Percentiles rank a stretch among this genome's conserved stretches.
These are phyloP conservation scores for Gadopsis marmoratus DNA, from an alignment of 2,797 vertebrate genomes.

Conservation along the genomic window DNA sequence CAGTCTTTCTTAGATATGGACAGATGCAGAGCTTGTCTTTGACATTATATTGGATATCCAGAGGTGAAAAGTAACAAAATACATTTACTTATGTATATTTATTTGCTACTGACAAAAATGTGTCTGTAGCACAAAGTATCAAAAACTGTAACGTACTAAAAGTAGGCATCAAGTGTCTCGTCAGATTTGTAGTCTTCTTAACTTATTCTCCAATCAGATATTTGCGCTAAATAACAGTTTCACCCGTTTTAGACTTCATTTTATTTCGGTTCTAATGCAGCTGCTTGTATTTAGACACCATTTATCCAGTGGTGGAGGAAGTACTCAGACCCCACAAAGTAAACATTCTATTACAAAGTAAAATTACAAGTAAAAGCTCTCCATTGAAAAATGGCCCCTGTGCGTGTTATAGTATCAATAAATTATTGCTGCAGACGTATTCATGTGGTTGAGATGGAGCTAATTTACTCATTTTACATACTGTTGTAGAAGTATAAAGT, in stretches of 20 bases:
- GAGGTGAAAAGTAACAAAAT: neutral
- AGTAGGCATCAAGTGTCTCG: neutral
- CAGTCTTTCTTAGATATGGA: slow-evolving; percentile 13
- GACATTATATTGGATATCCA: neutral
- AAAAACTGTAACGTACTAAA: neutral
- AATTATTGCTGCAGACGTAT: neutral
- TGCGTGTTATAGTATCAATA: neutral
- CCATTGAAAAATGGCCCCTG: neutral
- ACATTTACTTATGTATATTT: neutral
- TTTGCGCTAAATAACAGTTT: neutral
- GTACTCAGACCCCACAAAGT: neutral
- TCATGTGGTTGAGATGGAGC: neutral
- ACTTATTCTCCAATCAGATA: neutral
- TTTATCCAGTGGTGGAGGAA: neutral
- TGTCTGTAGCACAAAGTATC: neutral
- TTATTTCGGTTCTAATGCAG: neutral
- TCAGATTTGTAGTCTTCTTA: neutral
- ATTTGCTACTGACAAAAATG: neutral
- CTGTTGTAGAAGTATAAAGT: neutral
- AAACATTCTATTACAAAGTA: neutral
- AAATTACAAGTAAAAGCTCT: neutral
- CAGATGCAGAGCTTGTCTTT: slow-evolving; percentile 1
- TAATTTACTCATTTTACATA: neutral
- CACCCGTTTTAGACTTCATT: neutral
- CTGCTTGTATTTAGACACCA: neutral